Conservation (phyloP, 2,113 vertebrate genomes). For the Gymnocephalus cernua region DNA sequence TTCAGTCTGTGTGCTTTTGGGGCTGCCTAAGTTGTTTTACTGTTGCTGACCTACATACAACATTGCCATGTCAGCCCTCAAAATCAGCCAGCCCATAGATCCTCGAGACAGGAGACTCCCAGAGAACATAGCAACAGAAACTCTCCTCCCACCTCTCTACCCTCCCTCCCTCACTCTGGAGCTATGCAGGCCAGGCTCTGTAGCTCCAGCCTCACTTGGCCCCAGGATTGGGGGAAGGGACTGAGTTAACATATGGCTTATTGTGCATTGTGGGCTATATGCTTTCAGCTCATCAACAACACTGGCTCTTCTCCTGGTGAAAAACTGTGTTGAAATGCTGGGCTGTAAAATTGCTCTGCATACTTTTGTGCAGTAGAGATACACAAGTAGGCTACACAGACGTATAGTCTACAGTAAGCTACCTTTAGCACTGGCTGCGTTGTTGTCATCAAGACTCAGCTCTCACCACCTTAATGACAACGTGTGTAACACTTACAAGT, state of each 20-base stretch:
- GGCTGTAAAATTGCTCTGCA: constrained; percentile 1
- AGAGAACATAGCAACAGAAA: constrained; percentile 78
- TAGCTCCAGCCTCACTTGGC: constrained; percentile 59
- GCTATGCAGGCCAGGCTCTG: constrained; percentile 71
- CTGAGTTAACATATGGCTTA: constrained; percentile 73
- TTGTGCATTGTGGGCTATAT: constrained; percentile 68
- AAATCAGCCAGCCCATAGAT: constrained; percentile 67
- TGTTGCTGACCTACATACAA: constrained; percentile 71
- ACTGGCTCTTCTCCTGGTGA: constrained; percentile 3
- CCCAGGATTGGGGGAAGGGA: constrained; percentile 71
- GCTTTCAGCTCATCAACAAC: constrained; percentile 57
- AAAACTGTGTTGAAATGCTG: background rate
- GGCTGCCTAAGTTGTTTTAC: constrained; percentile 19
- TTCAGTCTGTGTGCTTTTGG: background rate
- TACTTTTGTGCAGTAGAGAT: background rate
- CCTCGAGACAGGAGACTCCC: constrained; percentile 73
- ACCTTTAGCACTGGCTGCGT: constrained; percentile 11
- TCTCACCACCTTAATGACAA: constrained; percentile 50
- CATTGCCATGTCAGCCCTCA: constrained; percentile 72
- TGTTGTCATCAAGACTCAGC: constrained; percentile 10
- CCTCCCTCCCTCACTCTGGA: constrained; percentile 64
- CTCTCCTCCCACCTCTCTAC: constrained; percentile 69
- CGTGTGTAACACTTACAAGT: constrained; percentile 51
- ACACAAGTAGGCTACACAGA: background rate
- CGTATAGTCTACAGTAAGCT: background rate